Conservation (phyloP, 2,797 vertebrate genomes). For the Microctenopoma steveboyesi region DNA sequence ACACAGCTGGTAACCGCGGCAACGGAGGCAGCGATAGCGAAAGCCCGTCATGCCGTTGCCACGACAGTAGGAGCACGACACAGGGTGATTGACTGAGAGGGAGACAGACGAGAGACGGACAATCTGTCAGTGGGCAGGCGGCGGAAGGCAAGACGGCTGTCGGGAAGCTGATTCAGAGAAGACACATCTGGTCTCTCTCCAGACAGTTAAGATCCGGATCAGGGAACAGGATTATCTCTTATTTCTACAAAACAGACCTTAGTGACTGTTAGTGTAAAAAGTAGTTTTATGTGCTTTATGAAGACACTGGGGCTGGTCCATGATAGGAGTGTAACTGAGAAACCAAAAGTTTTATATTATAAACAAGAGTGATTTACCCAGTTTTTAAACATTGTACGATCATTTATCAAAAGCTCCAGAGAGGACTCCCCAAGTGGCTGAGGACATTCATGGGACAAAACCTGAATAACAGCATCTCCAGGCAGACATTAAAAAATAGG, state of each 20-base stretch:
- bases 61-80: constrained; percentile 93
- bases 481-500: too few species aligned
- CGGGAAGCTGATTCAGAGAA: background rate
- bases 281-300: too few species aligned
- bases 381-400: too few species aligned
- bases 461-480: too few species aligned
- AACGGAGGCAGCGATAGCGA: constrained; percentile 95
- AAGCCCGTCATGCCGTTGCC: constrained; percentile 94
- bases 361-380: too few species aligned
- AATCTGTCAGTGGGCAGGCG: background rate
- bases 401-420: too few species aligned
- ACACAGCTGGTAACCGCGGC: constrained; percentile 96
- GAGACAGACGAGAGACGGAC: background rate
- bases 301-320: background rate
- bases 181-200: background rate
- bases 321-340: background rate
- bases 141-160: background rate
- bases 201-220: background rate
- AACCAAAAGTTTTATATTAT: too few species aligned
- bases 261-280: too few species aligned
- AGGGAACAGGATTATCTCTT: background rate
- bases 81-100: constrained; percentile 90
- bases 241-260: too few species aligned
- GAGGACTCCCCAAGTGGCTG: too few species aligned
- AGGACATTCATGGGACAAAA: too few species aligned